Conservation (phyloP, 1,140 invertebrate species). For the Zaprionus ghesquierei region DNA sequence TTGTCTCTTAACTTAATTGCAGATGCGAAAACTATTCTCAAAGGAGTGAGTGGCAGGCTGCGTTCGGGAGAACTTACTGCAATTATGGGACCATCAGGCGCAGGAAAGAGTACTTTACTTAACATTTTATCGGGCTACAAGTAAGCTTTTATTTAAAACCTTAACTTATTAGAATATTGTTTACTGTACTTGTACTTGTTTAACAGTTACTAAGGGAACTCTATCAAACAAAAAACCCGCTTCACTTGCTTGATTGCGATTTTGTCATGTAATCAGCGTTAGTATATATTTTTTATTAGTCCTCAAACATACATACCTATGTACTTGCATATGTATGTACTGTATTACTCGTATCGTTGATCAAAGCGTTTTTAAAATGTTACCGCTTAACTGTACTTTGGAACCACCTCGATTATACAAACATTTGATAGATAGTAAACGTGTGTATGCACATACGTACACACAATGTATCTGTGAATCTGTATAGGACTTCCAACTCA, state of each 20-base stretch:
- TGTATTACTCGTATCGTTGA: slow-evolving; percentile 3
- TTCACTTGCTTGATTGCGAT: not conserved
- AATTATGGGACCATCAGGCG: slow-evolving; percentile 97
- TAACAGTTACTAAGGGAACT: slow-evolving; percentile 1
- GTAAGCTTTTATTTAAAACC: slow-evolving; percentile 84
- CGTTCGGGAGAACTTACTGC: slow-evolving; percentile 94
- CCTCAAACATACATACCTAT: slow-evolving; percentile 15
- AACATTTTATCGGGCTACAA: slow-evolving; percentile 94
- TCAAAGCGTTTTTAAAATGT: slow-evolving; percentile 18
- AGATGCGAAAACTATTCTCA: slow-evolving; percentile 92
- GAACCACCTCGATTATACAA: slow-evolving; percentile 18
- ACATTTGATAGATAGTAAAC: slow-evolving; percentile 9
- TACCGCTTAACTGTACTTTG: slow-evolving; percentile 46
- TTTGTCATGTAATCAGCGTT: slow-evolving; percentile 37
- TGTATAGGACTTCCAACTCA: not conserved
- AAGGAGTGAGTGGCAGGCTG: slow-evolving; percentile 91
- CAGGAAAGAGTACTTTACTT: slow-evolving; percentile 94
- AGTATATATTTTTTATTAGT: slow-evolving; percentile 30
- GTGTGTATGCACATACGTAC: not conserved
- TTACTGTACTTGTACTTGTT: not conserved
- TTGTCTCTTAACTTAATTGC: slow-evolving; percentile 22
- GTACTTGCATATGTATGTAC: not conserved
- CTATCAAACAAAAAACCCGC: not conserved
- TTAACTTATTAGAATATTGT: not conserved
- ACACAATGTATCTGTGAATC: not conserved